A percentile compares a stretch with the other conserved stretches of the same genome.
These are phyloP conservation scores for Neoitamus cyanurus DNA, from an alignment of 2,888 invertebrate species.

Conservation along the genomic window DNA sequence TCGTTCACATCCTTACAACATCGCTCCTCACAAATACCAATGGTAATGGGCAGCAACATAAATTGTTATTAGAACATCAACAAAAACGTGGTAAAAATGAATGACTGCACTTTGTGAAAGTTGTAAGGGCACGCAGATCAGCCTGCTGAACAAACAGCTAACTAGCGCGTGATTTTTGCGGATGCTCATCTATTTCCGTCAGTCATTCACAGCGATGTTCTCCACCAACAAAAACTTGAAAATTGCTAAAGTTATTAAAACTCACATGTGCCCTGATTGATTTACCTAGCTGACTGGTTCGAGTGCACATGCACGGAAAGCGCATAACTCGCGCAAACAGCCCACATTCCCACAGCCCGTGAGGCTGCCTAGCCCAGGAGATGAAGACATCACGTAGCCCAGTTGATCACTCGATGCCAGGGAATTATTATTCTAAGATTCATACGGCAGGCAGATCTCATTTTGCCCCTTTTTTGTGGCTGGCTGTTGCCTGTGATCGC, in stretches of 20 bases:
- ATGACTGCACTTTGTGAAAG: not conserved
- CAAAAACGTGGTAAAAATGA: not conserved
- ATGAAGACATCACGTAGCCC: slow-evolving; percentile 43
- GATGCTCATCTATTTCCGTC: slow-evolving; percentile 7
- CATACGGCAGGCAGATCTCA: slow-evolving; percentile 26
- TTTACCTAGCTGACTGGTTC: slow-evolving; percentile 46
- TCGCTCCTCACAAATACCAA: too few relatives aligned
- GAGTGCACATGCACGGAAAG: slow-evolving; percentile 19
- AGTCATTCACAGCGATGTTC: not conserved
- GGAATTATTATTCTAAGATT: slow-evolving; percentile 45
- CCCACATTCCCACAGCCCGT: slow-evolving; percentile 37
- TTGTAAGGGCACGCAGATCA: not conserved
- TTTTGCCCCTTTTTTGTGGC: slow-evolving; percentile 25
- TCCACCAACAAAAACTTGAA: slow-evolving; percentile 20
- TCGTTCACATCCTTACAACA: too few relatives aligned
- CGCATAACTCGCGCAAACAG: slow-evolving; percentile 38
- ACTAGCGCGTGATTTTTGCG: not conserved
- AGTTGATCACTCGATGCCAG: slow-evolving; percentile 36
- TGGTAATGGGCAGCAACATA: not conserved
- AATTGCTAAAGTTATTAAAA: slow-evolving; percentile 36
- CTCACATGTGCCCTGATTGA: slow-evolving; percentile 33
- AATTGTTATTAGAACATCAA: not conserved
- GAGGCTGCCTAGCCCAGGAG: not conserved
- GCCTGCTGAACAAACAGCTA: not conserved
- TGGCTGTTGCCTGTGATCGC: slow-evolving; percentile 14